A percentile compares a stretch with the other conserved stretches of the same genome.
Evolutionary conservation across 2,113 vertebrate species (phyloP).

Genomic region (Brienomyrus brachyistius): DNA sequence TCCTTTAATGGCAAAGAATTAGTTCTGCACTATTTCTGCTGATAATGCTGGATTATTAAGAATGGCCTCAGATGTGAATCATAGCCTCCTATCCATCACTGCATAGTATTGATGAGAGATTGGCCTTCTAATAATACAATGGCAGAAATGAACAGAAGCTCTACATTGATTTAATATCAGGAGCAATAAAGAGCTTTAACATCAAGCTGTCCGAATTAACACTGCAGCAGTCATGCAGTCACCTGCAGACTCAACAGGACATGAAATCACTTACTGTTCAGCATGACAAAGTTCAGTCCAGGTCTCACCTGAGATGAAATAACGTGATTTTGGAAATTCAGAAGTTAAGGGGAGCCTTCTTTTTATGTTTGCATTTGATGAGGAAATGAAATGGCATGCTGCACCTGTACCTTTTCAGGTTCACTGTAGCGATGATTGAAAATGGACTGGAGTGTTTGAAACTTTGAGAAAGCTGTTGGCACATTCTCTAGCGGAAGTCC

Average conservation of each 20-base stretch:
- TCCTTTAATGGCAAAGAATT: neutral
- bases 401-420: neutral
- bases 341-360: neutral
- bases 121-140: constrained; percentile 2
- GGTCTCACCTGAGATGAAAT: constrained; percentile 8
- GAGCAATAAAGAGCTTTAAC: constrained; percentile 31
- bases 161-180: constrained; percentile 33
- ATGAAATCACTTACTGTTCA: constrained; percentile 17
- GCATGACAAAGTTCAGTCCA: constrained; percentile 4
- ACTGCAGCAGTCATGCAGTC: constrained; percentile 8
- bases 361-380: neutral
- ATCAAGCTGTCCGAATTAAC: constrained; percentile 26
- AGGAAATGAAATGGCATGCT: neutral
- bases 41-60: neutral
- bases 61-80: neutral
- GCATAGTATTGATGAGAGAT: constrained; percentile 3
- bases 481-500: neutral
- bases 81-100: neutral
- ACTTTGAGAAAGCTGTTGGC: neutral
- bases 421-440: neutral
- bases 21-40: constrained; percentile 2
- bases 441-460: neutral
- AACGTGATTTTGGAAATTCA: constrained; percentile 16
- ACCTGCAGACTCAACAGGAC: constrained; percentile 4
- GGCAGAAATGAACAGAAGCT: constrained; percentile 19